Evolutionary conservation across 2,888 invertebrate genomes (phyloP), one percentile per base, ranked within the genome.

Genomic region (Dicyrtoma fusca): DNA sequence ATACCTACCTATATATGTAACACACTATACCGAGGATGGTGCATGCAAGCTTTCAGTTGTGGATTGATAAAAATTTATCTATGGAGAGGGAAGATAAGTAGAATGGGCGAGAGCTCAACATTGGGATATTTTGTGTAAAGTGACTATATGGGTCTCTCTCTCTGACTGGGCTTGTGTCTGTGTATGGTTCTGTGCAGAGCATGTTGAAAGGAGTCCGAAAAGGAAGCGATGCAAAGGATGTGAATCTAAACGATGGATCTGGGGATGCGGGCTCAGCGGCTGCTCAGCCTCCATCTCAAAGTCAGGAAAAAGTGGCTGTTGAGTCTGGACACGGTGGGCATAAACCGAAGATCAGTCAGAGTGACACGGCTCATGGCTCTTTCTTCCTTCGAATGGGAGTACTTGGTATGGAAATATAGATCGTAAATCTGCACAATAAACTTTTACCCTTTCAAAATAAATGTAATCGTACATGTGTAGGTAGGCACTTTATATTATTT

Each of bases 311-410:
- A 71, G 23, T 21, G n/a, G 77, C 73, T 68, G 76, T 72, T 69
- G 25, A 44, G 42, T 77, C 75, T 69, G 77, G 75, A 63, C 79
- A 77, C 62, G 76, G 77, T 70, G 74, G 76, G 47, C 77, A 75
- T 53, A 81, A 80, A 74, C 81, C 81, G 8, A 81, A 81, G 74
- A 81, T 77, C 49, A 80, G 79, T 73, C 81, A 81, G 69, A 79
- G 79, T 82, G 93, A 94, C 83, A 91, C 91, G 82, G 93, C 93
- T 82, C 94, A 95, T 84, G 95, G 95, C 81, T 95, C 94, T 82
- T 95, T 95, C 85, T 95, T 95, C 85, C 87, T 95, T 68, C 88
- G 95, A 82, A 93, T 95, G 83, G 95, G 95, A 81, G 94, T 94
- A 79, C 94, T 95, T 81, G 95, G 95, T 95, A 88, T 87, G 85